Conservation (phyloP, 2,888 invertebrate species). For the Amphipoea oculea region DNA sequence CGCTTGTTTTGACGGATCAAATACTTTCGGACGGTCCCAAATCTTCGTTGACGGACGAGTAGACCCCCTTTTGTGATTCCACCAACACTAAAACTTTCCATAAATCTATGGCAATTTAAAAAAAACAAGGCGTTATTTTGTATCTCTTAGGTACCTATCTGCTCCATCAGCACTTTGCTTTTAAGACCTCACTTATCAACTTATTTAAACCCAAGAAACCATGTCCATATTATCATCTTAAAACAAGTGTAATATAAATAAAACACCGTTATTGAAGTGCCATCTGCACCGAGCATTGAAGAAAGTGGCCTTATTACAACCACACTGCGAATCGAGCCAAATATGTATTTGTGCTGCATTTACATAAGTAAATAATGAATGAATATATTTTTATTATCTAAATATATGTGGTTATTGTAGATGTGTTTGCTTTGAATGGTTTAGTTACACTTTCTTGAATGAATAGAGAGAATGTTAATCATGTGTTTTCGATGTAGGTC, state of each 20-base stretch:
- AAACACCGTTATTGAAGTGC: conserved; percentile 14
- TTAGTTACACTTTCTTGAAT: conserved; percentile 25
- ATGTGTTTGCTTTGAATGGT: conserved; percentile 3
- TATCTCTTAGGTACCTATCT: neutral
- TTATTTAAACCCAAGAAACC: too few species aligned
- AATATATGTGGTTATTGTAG: conserved; percentile 8
- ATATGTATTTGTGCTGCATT: conserved; percentile 40
- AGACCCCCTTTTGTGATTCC: too few species aligned
- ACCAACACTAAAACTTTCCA: neutral
- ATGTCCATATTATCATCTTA: neutral
- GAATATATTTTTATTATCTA: conserved; percentile 7
- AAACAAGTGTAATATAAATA: conserved; percentile 9
- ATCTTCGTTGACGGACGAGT: too few species aligned
- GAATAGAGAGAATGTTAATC: neutral
- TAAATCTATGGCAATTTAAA: neutral
- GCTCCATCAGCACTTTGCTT: neutral
- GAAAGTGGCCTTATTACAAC: conserved; percentile 49
- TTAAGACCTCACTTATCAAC: neutral
- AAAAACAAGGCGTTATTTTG: neutral
- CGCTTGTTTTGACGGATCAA: too few species aligned
- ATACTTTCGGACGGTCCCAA: too few species aligned
- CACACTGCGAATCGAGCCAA: conserved; percentile 9
- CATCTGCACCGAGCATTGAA: conserved; percentile 13
- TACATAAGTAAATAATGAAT: conserved; percentile 43
- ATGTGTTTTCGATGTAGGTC: neutral